Percentiles rank a stretch among this genome's conserved stretches.
Evolutionary conservation across 2,797 vertebrate genomes (phyloP).

Genomic region (Takifugu rubripes): DNA sequence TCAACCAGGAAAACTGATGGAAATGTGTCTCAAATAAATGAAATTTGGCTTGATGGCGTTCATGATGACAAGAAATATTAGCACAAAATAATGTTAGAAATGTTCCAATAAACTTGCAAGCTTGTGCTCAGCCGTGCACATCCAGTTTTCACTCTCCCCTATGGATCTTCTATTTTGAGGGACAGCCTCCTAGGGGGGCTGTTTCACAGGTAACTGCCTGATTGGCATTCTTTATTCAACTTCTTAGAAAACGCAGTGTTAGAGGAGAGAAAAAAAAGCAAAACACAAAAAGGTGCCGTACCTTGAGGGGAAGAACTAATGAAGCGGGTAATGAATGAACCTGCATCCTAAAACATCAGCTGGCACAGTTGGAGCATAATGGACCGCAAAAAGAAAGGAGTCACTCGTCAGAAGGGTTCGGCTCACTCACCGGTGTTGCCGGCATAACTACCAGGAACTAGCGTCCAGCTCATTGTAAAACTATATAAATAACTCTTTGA

Average conservation of each 20-base stretch:
- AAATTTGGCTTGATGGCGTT: background rate
- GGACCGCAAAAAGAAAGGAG: conserved; percentile 58
- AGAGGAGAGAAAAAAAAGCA: conserved; percentile 12
- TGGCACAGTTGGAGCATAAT: conserved; percentile 69
- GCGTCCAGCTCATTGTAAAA: conserved; percentile 32
- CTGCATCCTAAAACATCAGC: conserved; percentile 59
- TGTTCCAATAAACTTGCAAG: background rate
- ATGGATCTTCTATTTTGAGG: conserved; percentile 26
- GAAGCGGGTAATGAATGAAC: conserved; percentile 71
- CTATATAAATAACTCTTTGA: conserved; percentile 29
- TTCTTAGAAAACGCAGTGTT: conserved; percentile 24
- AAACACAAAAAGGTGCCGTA: conserved; percentile 42
- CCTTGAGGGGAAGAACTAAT: conserved; percentile 66
- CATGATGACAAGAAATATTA: background rate
- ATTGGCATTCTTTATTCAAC: conserved; percentile 38
- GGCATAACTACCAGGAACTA: conserved; percentile 40
- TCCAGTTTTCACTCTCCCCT: background rate
- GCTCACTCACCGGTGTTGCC: conserved; percentile 31
- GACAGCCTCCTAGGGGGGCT: conserved; percentile 23
- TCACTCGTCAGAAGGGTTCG: conserved; percentile 39
- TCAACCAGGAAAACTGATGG: no score
- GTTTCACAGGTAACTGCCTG: conserved; percentile 34
- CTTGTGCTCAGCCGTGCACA: background rate
- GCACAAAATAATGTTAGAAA: background rate
- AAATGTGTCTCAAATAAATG: no score